phyloP scores from a whole-genome alignment of 2,113 vertebrate genomes.

The Falcunculus frontatus region DNA sequence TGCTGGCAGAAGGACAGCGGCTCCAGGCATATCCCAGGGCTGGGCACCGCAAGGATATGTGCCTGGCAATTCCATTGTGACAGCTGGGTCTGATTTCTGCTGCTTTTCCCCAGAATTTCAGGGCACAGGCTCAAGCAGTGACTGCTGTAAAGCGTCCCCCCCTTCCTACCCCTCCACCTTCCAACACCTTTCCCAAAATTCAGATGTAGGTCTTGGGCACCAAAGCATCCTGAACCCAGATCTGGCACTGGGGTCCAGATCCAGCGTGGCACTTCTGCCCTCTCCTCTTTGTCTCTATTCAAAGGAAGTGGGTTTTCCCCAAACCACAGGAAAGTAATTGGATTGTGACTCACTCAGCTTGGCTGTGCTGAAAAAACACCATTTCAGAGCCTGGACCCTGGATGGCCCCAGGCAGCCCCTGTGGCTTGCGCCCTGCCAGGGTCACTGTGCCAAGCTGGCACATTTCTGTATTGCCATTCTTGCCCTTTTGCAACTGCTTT shows the following conservation, averaged over 20 bases:
- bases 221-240: not conserved
- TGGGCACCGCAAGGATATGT: fast-evolving
- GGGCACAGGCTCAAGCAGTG: not conserved
- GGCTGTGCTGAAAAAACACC: not conserved
- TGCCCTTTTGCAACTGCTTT: not conserved
- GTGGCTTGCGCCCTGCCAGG: not conserved
- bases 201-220: fast-evolving
- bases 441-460: not conserved
- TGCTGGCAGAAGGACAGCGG: not conserved
- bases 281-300: not conserved
- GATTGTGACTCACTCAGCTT: not conserved
- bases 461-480: not conserved
- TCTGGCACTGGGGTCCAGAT: not conserved
- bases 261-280: not conserved
- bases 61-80: not conserved
- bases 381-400: not conserved
- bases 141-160: fast-evolving
- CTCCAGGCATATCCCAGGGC: not conserved
- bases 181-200: not conserved
- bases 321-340: not conserved
- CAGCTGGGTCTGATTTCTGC: not conserved
- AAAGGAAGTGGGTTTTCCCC: not conserved
- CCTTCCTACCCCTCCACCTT: not conserved
- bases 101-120: not conserved
- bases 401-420: not conserved